Base-by-base conservation (phyloP, 1,140 invertebrate genomes). In the Radopholus similis region DNA sequence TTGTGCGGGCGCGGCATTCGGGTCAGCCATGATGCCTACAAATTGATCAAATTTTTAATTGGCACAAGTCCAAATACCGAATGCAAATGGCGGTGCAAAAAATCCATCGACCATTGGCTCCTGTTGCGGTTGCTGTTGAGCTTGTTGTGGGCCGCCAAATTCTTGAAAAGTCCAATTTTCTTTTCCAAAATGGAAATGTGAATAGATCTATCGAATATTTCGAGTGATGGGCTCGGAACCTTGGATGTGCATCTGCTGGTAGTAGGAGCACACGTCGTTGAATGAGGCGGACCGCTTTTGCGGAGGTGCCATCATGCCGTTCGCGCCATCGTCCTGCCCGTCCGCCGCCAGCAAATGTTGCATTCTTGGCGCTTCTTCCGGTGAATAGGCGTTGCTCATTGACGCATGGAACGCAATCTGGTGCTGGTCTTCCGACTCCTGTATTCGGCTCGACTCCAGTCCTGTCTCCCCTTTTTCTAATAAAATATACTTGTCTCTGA, bases 61-160 rank as follows among this genome's bases (percentile, higher is more conserved):
- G 5, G 44, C 6, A 15, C 5, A 11, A 21, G 4, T 8, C 13
- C 44, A 59, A n/a, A 59, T n/a, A 62, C 59, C 59, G 30, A 40
- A 62, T 32, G 59, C 59, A 62, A 62, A 62, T 40, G 59, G 59
- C 13, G 59, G 59, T 2, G 59, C 59, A 62, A 62, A 62, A 49
- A 62, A 62, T 11, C 59, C 59, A 2, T 62, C 59, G 47, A 62
- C 32, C 21, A 42, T 35, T 30, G 35, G 58, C 15, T 49, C 35
- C 15, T 60, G 58, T 23, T 60, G 42, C 32, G 40, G 40, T 40
- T 51, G 47, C 23, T 51, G 21, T 21, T 51, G 47, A n/a, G n/a
- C n/a, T n/a, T n/a, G n/a, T n/a, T n/a, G n/a, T n/a, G n/a, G n/a
- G n/a, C n/a, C n/a, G n/a, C n/a, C n/a, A n/a, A n/a, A n/a, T n/a